Conservation (phyloP, 2,888 invertebrate species). For the Chironomus tentans region DNA sequence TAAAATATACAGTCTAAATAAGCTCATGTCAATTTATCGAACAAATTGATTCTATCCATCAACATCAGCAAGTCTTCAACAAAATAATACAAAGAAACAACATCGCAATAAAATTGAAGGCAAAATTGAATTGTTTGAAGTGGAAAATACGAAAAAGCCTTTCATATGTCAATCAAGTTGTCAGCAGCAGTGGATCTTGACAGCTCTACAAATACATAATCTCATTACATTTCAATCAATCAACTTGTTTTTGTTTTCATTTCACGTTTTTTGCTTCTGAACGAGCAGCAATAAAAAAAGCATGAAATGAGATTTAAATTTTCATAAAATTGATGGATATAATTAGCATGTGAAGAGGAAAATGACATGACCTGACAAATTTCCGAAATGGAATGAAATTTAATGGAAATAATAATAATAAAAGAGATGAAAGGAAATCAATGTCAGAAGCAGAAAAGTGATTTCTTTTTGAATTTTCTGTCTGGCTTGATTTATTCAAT, state of each 20-base stretch:
- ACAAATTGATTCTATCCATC: no score
- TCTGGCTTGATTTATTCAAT: neutral
- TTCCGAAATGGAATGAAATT: neutral
- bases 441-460: neutral
- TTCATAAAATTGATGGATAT: neutral
- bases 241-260: neutral
- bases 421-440: neutral
- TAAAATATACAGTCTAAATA: no score
- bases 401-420: neutral
- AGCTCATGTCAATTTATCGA: no score
- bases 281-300: neutral
- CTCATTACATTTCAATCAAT: constrained; percentile 24
- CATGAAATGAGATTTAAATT: neutral
- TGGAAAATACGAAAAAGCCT: constrained; percentile 10
- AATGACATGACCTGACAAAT: neutral
- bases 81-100: neutral
- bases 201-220: constrained; percentile 1
- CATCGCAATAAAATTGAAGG: neutral
- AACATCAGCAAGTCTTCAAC: no score
- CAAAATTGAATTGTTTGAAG: constrained; percentile 14
- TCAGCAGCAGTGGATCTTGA: neutral
- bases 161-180: constrained; percentile 22
- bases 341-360: constrained; percentile 6
- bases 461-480: neutral
- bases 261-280: neutral